These are phyloP conservation scores for Trachelus stipa DNA, from an alignment of 2,888 invertebrate species.

Conservation along the genomic window DNA sequence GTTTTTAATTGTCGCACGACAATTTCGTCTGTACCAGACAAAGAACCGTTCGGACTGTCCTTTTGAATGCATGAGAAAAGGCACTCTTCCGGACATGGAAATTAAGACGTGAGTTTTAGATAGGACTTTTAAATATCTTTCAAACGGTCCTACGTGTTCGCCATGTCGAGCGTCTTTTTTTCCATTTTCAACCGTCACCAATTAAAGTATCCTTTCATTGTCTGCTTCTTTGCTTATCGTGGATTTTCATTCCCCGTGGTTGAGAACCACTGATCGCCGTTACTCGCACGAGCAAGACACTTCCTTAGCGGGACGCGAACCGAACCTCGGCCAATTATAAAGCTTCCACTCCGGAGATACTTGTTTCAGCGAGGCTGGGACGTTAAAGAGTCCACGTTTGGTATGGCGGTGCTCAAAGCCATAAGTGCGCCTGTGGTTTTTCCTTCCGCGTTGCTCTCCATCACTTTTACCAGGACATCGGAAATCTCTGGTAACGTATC, in stretches of 20 bases:
- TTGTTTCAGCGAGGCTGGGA: neutral
- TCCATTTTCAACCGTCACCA: neutral
- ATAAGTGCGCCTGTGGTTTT: neutral
- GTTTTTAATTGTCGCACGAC: neutral
- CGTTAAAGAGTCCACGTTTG: neutral
- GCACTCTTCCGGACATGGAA: neutral
- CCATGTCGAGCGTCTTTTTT: too few species aligned
- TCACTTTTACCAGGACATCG: neutral
- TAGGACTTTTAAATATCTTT: neutral
- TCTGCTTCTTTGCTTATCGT: neutral
- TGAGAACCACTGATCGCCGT: constrained; percentile 8
- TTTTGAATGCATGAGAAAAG: neutral
- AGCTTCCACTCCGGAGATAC: constrained; percentile 2
- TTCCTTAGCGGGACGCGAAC: constrained; percentile 9
- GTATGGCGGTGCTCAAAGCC: neutral
- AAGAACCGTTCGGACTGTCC: neutral
- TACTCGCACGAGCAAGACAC: constrained; percentile 10
- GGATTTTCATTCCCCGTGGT: neutral
- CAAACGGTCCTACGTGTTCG: neutral
- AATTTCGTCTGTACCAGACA: neutral
- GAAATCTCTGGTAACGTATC: neutral
- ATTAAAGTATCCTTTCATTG: neutral
- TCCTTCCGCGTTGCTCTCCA: neutral
- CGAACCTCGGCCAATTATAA: constrained; percentile 10
- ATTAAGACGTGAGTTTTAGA: neutral